Evolutionary conservation across 2,797 vertebrate genomes (phyloP), one percentile per base, ranked within the genome.

Genomic region (Cossypha niveicapilla): DNA sequence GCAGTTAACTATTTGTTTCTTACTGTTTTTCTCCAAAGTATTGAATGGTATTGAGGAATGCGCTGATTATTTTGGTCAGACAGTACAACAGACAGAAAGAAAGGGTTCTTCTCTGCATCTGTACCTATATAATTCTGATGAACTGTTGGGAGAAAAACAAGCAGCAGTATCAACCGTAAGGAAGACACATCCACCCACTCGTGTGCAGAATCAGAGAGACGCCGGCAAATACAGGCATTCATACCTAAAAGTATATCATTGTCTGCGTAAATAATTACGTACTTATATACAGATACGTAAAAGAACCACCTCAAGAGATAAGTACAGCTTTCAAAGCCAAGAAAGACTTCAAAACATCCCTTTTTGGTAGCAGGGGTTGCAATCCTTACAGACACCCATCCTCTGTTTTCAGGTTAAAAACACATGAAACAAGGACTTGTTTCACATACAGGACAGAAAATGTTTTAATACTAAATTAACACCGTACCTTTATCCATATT

Each of bases 21-120:
- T 97, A 99, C 99, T 92, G 98, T 98, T 97, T 99, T 99, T 89
- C 99, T 98, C 99, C 99, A 99, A 88, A 99, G 98, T 95, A 99
- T 99, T 47, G 99, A 98, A 92, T 98, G 98, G 96, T 99, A 99
- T 96, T 99, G 99, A 92, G 99, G 99, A 93, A 99, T 97, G 30
- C 99, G 98, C 96, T 99, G 99, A 97, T 99, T 99, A 97, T 99
- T 99, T 97, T 99, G 99, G 97, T 99, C 99, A 5, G 99, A 99
- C 47, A 99, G 98, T 83, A 99, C 99, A 54, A 99, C 99, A 3
- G 99, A 99, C 90, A 99, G 97, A 96, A 99, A 99, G 97, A 99
- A 99, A 51, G 99, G 99, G 94, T 98, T 99, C 97, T 99, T 99
- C 95, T 99, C 99, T 19, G 98, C 98, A 65, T 99, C 99, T 2